Base-by-base conservation (phyloP, 1,140 invertebrate genomes). In the Pogonomyrmex californicus region DNA sequence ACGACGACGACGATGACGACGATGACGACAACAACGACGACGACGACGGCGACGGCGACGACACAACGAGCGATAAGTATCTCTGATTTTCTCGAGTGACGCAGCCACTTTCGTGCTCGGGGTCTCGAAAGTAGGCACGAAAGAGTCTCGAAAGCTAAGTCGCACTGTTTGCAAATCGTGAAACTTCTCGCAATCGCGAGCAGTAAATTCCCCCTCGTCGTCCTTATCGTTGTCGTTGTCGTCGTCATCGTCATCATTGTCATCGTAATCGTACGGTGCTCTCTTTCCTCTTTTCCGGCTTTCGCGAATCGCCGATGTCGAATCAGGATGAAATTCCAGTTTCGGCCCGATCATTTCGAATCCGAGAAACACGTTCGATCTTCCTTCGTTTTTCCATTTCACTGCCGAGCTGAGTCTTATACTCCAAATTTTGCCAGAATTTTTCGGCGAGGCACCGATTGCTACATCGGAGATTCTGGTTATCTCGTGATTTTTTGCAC, bases 51-150 rank as follows among this genome's bases (percentile, higher is more conserved):
- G n/a, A n/a, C n/a, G n/a, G 30, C 33, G 38, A 62, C 51, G 36
- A 30, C 14, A 36, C 30, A 38, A 49, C 49, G 77, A 56, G 54
- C 65, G 66, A 73, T 49, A 60, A 82, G 68, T 85, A 23, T 85
- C 60, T 73, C 62, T 41, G 44, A 86, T 88, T 88, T 88, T 88
- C 87, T 88, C 76, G 66, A 81, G 51, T 88, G 87, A 88, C 85
- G 65, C 49, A 81, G 87, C 76, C 38, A 86, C 87, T 88, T 86
- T 88, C 76, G 66, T 86, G 41, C 62, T 14, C 60, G 30, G 9
- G 23, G 49, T 70, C 71, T 85, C 63, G 86, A 87, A 87, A 87
- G 86, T 87, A 85, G 81, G 86, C 38, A 75, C 63, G n/a, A 58
- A 66, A 17, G 65, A 75, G 73, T 41, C 75, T 85, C 70, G 81